Evolutionary conservation across 2,888 invertebrate species (phyloP).

Genomic region (Encarsia formosa): DNA sequence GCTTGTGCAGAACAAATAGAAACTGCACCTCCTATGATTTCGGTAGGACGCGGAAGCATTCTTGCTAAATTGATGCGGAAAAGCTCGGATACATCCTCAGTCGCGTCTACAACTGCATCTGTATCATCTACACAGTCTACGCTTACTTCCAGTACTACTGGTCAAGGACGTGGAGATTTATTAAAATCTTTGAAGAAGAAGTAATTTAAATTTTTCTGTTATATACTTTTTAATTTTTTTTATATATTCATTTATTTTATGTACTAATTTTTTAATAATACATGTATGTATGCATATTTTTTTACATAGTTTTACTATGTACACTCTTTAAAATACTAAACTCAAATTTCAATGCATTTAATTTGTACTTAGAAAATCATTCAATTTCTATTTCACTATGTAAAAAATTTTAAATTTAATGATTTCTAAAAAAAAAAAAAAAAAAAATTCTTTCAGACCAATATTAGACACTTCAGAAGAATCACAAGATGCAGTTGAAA

Average conservation of each 20-base stretch:
- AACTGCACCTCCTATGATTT: not conserved
- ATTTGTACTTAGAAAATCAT: not conserved
- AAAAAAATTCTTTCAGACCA: constrained; percentile 1
- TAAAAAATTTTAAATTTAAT: not conserved
- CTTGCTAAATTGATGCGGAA: constrained; percentile 8
- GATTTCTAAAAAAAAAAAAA: too few species aligned
- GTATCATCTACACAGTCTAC: not conserved
- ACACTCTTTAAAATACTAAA: not conserved
- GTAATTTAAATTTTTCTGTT: constrained; percentile 1
- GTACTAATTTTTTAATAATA: not conserved
- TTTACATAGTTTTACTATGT: not conserved
- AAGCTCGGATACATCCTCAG: not conserved
- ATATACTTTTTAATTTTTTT: not conserved
- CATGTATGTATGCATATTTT: not conserved
- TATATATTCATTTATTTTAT: not conserved
- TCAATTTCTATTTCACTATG: not conserved
- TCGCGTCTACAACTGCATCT: constrained; percentile 11
- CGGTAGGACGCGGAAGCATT: constrained; percentile 18
- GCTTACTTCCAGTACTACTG: not conserved
- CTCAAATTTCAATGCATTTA: not conserved
- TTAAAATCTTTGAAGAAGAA: constrained; percentile 3
- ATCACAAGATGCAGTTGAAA: constrained; percentile 31
- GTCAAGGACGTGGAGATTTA: constrained; percentile 27
- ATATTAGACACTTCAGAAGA: constrained; percentile 24
- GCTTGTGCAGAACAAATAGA: not conserved